Evolutionary conservation across 2,113 vertebrate species (phyloP).

Genomic region (Cyanoderma ruficeps): DNA sequence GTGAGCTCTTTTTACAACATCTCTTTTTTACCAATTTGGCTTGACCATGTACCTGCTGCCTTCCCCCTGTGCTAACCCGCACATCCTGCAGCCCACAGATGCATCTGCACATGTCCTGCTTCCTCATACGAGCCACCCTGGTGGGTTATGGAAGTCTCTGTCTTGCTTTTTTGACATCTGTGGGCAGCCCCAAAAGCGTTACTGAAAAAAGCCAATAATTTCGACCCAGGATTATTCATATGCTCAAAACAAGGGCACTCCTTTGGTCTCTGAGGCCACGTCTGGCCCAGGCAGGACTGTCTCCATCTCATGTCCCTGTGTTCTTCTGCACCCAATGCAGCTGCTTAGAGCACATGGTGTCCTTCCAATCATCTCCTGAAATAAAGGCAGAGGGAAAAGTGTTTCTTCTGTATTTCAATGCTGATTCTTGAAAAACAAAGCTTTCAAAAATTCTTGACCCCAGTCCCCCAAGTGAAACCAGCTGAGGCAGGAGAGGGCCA

Average conservation of each 20-base stretch:
- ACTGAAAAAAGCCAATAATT: not conserved
- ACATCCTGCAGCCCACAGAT: not conserved
- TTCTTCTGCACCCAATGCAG: not conserved
- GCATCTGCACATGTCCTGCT: rapidly evolving
- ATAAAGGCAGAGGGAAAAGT: not conserved
- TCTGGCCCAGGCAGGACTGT: not conserved
- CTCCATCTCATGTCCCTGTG: not conserved
- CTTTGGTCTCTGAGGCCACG: not conserved
- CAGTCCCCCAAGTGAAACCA: not conserved
- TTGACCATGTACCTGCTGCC: not conserved
- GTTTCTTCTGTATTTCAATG: not conserved
- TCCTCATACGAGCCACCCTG: not conserved
- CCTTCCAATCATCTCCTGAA: not conserved
- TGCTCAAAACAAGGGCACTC: not conserved
- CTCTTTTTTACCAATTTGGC: not conserved
- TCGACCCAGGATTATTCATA: not conserved
- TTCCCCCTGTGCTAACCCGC: not conserved
- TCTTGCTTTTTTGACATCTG: not conserved
- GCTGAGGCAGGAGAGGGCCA: not conserved
- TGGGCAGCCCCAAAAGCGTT: not conserved
- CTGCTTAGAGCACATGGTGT: not conserved
- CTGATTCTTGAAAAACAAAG: not conserved
- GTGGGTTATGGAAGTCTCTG: not conserved
- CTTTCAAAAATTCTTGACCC: not conserved
- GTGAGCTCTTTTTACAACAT: not conserved